Evolutionary conservation across 2,888 invertebrate genomes (phyloP).

Genomic region (Acleris emargana): DNA sequence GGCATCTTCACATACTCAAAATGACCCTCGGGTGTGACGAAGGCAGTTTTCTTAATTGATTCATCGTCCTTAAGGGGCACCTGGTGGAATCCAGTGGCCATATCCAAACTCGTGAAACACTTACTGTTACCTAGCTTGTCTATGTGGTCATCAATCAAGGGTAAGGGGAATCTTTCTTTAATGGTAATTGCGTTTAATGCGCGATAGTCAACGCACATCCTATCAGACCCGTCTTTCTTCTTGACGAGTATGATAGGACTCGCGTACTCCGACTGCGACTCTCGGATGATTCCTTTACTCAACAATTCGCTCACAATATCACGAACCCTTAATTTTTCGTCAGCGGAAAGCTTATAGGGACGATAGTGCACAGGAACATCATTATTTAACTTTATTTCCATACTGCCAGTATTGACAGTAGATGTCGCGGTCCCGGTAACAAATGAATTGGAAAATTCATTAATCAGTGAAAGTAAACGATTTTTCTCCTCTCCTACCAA

Average conservation of each 20-base stretch:
- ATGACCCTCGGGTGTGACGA: not conserved
- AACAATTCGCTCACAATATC: not conserved
- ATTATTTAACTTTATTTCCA: not conserved
- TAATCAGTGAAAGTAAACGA: not conserved
- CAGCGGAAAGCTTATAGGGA: not conserved
- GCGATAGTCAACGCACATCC: slow-evolving; percentile 18
- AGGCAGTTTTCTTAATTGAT: not conserved
- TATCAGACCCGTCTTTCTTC: slow-evolving; percentile 18
- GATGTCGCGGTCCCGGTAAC: not conserved
- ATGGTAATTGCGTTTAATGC: not conserved
- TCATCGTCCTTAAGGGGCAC: not conserved
- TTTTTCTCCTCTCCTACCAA: not conserved
- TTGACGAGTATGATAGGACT: slow-evolving; percentile 29
- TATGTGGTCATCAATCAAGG: not conserved
- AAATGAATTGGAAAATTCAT: not conserved
- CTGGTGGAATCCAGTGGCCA: not conserved
- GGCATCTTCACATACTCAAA: not conserved
- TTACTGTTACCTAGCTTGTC: not conserved
- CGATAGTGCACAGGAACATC: not conserved
- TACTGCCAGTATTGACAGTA: not conserved
- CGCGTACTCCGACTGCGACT: slow-evolving; percentile 23
- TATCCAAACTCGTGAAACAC: not conserved
- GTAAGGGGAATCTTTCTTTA: not conserved
- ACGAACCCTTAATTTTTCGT: not conserved
- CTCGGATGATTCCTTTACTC: slow-evolving; percentile 6